A percentile compares a stretch with the other conserved stretches of the same genome.
These are phyloP conservation scores for Neelides sp. DNA, from an alignment of 1,140 invertebrate species.

Conservation along the genomic window DNA sequence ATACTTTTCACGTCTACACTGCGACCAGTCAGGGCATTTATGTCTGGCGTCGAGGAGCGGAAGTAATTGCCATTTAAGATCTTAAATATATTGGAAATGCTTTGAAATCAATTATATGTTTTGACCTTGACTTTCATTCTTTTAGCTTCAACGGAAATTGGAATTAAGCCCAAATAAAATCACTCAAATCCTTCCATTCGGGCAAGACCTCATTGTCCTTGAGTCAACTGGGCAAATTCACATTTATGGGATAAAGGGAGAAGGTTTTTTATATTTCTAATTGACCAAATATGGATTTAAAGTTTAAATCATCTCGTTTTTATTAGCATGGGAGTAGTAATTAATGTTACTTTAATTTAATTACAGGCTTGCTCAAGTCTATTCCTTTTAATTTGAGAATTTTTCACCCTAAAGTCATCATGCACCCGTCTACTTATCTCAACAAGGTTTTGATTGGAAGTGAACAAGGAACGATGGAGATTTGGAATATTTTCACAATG, in stretches of 20 bases:
- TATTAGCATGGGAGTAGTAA: conserved; percentile 46
- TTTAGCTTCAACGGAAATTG: conserved; percentile 60
- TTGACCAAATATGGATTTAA: background rate
- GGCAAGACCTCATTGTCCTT: conserved; percentile 66
- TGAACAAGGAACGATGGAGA: conserved; percentile 68
- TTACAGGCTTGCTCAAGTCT: conserved; percentile 1
- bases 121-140: conserved; percentile 10
- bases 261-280: no score
- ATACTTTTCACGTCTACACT: conserved; percentile 70
- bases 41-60: conserved; percentile 75
- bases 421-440: conserved; percentile 82
- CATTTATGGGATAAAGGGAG: conserved; percentile 72
- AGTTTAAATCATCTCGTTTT: conserved; percentile 1
- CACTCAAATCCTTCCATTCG: conserved; percentile 72
- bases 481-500: conserved; percentile 76
- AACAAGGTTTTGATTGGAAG: conserved; percentile 92
- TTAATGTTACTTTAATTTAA: background rate
- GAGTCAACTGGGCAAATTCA: conserved; percentile 64
- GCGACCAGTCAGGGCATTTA: conserved; percentile 59
- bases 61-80: conserved; percentile 37
- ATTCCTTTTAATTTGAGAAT: conserved; percentile 48
- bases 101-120: background rate
- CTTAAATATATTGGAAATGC: background rate
- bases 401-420: conserved; percentile 63
- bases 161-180: conserved; percentile 60